Base-by-base conservation (phyloP, 2,888 invertebrate species). In the Aphidius colemani region DNA sequence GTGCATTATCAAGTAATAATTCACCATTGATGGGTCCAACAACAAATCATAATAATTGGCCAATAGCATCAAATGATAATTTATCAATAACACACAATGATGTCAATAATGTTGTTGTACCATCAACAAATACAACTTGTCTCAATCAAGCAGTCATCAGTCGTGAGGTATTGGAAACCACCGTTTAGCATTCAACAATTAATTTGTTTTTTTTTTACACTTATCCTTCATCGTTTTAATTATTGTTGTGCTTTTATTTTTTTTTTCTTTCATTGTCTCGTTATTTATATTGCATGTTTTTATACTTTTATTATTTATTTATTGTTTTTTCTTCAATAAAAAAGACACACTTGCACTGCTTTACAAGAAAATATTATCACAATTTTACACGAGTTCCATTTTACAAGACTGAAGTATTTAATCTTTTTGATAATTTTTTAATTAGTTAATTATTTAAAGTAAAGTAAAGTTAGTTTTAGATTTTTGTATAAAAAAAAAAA, bases 101-200 rank as follows among this genome's bases (percentile, higher is more conserved):
- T 63, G 67, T 73, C 53, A 71, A 70, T 51, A 48, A 59, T 75
- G 71, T 72, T 75, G 69, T 70, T 75, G 43, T 79, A 75, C 66
- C 65, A 30, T 30, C 30, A 30, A 30, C 30, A 61, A 79, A 79
- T 67, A 74, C 78, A 53, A 76, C 76, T 66, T 78, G 78, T 67
- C 74, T 74, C 44, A 74, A 81, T 51, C 82, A 81, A 74, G 77
- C 82, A 61, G 80, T 79, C 80, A 83, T 80, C 79, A 82, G 78
- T 77, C 82, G 79, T 80, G 88, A 89, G 88, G 89, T 89, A 88
- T 84, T 89, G 80, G 88, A 89, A 87, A 89, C 88, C 75, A 88
- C 88, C 82, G 89, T 89, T 83, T 89, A 85, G 83, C 71, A 74
- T 68, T 67, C 53, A 53, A 50, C 60, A 60, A 65, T 66, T 62